Conservation (phyloP, 35 echinoderm and acorn worm species). For the Heliocidaris erythrogramma region DNA sequence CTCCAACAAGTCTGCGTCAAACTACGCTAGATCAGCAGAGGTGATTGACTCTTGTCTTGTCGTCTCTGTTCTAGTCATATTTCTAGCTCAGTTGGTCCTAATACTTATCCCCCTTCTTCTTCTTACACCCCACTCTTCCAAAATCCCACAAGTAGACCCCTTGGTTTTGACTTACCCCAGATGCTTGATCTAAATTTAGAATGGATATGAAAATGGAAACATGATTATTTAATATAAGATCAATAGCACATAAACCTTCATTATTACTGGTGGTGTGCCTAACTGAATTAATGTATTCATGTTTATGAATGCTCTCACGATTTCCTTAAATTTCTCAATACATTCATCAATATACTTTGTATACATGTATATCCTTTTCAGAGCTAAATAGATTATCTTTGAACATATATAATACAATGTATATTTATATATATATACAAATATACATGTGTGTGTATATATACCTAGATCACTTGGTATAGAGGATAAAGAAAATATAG, state of each 20-base stretch:
- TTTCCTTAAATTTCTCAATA: background rate
- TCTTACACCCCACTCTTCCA: constrained; percentile 14
- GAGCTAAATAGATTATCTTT: too few relatives aligned
- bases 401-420: too few relatives aligned
- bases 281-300: background rate
- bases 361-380: background rate
- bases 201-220: constrained; percentile 12
- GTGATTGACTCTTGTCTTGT: constrained; percentile 31
- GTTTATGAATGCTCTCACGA: background rate
- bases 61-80: constrained; percentile 18
- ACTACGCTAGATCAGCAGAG: constrained; percentile 44
- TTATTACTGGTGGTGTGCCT: background rate
- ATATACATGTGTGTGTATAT: too few relatives aligned
- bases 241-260: background rate
- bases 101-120: background rate
- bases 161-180: background rate
- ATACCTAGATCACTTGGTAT: background rate
- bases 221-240: background rate
- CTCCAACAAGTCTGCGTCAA: constrained; percentile 20
- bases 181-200: background rate
- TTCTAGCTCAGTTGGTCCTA: background rate
- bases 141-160: background rate
- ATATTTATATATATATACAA: too few relatives aligned
- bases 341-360: background rate
- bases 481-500: background rate